Base-by-base conservation (phyloP, 2,113 vertebrate species). In the Pholis gunnellus region DNA sequence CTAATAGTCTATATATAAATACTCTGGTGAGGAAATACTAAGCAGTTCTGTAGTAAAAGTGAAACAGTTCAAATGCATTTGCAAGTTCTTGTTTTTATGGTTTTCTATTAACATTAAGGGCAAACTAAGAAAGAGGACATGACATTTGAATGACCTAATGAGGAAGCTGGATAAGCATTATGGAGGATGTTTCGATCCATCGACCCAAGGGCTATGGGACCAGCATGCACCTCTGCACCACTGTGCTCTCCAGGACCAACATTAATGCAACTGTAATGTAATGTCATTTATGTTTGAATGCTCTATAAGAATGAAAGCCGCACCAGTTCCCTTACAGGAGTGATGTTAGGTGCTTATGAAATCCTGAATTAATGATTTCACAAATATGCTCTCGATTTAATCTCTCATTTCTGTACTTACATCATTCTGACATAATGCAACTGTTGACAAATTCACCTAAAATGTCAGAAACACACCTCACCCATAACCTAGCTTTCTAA, bases 311-410 rank as follows among this genome's bases (percentile, higher is more conserved):
- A 60, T 18, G 48, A 38, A 36, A 50, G 13, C 22, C 29, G 36
- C 18, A 44, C 1, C 11, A 64, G 10, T 17, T 71, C 57, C 14
- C 2, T 68, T 27, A 44, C 36, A 60, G 14, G 1, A 44, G 38
- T 36, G 15, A 3, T 17, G 71, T 71, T 9, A 10, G 40, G 25
- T 59, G 31, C 63, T 38, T 27, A 36, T 52, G 3, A 57, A 25
- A 66, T 78, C n/a, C 36, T 29, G 42, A n/a, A 22, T 54, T 48
- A 56, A 36, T 68, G 17, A 72, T 63, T 86, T 66, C 34, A 40
- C 46, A 56, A 27, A 73, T 81, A 38, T 9, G 22, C 36, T 60
- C 42, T 13, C 2, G 15, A 69, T 70, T 61, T 27, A 40, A 44
- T 56, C 15, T 73, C 56, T 46, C 17, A 65, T 71, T 54, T 72